These are phyloP conservation scores for Cyclophora punctaria DNA, from an alignment of 2,888 invertebrate genomes.

Conservation along the genomic window DNA sequence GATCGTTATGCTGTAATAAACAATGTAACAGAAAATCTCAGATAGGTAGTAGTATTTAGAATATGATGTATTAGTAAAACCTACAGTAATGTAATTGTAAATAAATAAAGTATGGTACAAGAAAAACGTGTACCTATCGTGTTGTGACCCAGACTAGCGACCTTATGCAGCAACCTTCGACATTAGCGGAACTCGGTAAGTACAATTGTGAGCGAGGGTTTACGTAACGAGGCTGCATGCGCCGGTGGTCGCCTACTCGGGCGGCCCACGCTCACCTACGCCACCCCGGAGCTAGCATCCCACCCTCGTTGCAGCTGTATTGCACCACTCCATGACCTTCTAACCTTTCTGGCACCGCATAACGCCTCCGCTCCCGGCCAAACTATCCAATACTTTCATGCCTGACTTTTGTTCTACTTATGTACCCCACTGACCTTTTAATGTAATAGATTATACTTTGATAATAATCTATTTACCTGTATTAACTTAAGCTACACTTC, in stretches of 20 bases:
- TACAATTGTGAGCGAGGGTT: constrained; percentile 26
- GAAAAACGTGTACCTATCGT: constrained; percentile 22
- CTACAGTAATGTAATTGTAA: too few relatives aligned
- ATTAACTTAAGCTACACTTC: too few relatives aligned
- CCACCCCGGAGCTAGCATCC: constrained; percentile 29
- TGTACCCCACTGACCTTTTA: too few relatives aligned
- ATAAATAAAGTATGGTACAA: neutral
- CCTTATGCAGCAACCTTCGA: constrained; percentile 63
- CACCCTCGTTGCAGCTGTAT: constrained; percentile 42
- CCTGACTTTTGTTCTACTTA: too few relatives aligned
- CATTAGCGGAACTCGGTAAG: constrained; percentile 49
- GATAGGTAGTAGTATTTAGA: too few relatives aligned
- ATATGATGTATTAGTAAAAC: too few relatives aligned
- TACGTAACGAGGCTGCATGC: constrained; percentile 33
- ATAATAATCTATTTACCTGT: too few relatives aligned
- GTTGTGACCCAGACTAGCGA: constrained; percentile 50
- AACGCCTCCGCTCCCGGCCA: too few relatives aligned
- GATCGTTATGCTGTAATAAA: too few relatives aligned
- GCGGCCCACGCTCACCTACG: constrained; percentile 32
- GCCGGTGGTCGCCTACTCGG: constrained; percentile 20
- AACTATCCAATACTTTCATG: too few relatives aligned
- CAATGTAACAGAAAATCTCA: too few relatives aligned
- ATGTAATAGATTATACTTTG: too few relatives aligned
- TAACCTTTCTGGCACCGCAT: constrained; percentile 38
- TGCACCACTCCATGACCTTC: constrained; percentile 47